These are phyloP conservation scores for Phyllotreta striolata DNA, from an alignment of 2,888 invertebrate genomes.

Conservation along the genomic window DNA sequence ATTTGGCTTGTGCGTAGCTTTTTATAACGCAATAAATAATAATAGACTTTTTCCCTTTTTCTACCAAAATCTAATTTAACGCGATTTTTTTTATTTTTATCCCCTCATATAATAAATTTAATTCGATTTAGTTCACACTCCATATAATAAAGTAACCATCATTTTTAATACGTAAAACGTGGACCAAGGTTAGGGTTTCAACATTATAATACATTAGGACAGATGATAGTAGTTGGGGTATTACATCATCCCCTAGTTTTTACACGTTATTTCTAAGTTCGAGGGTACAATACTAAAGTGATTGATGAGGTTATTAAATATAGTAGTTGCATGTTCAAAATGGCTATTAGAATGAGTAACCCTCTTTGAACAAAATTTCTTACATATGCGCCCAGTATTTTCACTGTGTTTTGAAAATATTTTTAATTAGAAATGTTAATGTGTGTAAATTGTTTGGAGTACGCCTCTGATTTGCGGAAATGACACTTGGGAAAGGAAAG, in stretches of 20 bases:
- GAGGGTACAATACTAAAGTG: conserved; percentile 18
- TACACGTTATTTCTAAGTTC: conserved; percentile 11
- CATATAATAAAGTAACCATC: conserved; percentile 18
- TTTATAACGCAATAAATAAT: conserved; percentile 6
- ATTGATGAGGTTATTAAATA: conserved; percentile 27
- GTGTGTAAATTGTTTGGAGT: background rate
- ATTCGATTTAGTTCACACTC: conserved; percentile 22
- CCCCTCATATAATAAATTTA: conserved; percentile 21
- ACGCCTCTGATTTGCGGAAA: conserved; percentile 18
- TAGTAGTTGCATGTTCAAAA: background rate
- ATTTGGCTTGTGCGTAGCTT: background rate
- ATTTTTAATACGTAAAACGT: conserved; percentile 13
- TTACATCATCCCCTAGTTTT: conserved; percentile 26
- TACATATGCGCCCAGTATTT: too few relatives aligned
- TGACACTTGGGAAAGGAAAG: conserved; percentile 11
- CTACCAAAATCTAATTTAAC: conserved; percentile 12
- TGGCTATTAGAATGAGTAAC: too few relatives aligned
- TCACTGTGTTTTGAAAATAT: background rate
- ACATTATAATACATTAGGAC: conserved; percentile 27
- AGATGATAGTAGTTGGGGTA: conserved; percentile 19
- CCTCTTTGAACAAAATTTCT: too few relatives aligned
- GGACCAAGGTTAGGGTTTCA: conserved; percentile 26
- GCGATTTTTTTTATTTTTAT: conserved; percentile 18
- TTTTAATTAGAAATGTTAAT: background rate
- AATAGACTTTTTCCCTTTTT: conserved; percentile 2